Base-by-base conservation (phyloP, 2,113 vertebrate species). In the Lepus timidus region DNA sequence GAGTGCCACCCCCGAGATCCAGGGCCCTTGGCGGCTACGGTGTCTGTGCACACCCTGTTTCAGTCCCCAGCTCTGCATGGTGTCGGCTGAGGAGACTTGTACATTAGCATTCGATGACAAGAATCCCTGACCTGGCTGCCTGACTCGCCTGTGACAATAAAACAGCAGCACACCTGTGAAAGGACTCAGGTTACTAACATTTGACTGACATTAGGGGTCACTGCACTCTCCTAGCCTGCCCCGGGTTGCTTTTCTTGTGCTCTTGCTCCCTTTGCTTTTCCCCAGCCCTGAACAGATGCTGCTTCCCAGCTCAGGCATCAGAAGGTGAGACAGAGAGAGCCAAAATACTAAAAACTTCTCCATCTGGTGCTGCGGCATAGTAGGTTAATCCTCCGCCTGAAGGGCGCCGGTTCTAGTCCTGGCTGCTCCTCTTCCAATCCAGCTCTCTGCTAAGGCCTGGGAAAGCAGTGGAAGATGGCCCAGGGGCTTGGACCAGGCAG, bases 161-260 rank as follows among this genome's bases (percentile, higher is more conserved):
- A 12, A 58, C 0, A 33, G 79, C 23, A 1, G 25, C 49, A 0
- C 6, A 23, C 44, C 17, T 14, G 4, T 3, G 79, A 11, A 33
- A 61, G 80, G 64, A 1, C 12, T 0, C 1, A 19, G 29, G 52
- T 33, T 1, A 2, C 12, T 2, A 1, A 20, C 1, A 1, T 22
- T 16, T 6, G 2, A 16, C 65, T 1, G 51, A 19, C 2, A 10
- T 39, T 10, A 25, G 36, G 55, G 22, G 25, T 1, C 5, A 3
- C 0, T 0, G 1, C 51, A 1, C 0, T 16, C 0, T 2, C 76
- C 25, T 14, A 16, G 44, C 49, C 6, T 4, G 29, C 9, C 33
- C 29, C 13, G 0, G 0, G 9, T 27, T 10, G 33, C 68, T 36
- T 33, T 14, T 62, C 36, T 31, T 0, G 16, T 12, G 31, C 19